Evolutionary conservation across 2,888 invertebrate genomes (phyloP).

Genomic region (Chelonus formosanus): DNA sequence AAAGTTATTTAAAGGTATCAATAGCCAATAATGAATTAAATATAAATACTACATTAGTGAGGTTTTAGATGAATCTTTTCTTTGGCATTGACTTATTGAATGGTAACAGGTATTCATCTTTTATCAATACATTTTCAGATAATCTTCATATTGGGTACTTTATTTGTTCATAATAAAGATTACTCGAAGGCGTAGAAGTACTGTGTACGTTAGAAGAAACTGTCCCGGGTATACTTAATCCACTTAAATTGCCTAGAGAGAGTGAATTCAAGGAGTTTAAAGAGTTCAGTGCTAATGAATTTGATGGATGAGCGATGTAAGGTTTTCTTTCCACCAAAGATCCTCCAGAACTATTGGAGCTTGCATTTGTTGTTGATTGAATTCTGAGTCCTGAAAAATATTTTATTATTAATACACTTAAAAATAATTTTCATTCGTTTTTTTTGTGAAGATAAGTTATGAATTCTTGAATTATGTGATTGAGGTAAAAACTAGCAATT

Average conservation of each 20-base stretch:
- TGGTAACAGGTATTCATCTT: background rate
- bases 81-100: too few relatives aligned
- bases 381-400: constrained; percentile 53
- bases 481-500: too few relatives aligned
- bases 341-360: constrained; percentile 56
- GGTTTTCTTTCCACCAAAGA: constrained; percentile 57
- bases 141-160: constrained; percentile 56
- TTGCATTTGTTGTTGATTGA: constrained; percentile 56
- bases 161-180: constrained; percentile 60
- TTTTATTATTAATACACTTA: constrained; percentile 5
- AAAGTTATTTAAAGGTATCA: too few relatives aligned
- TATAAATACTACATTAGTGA: too few relatives aligned
- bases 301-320: constrained; percentile 50
- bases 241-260: constrained; percentile 55
- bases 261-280: constrained; percentile 54
- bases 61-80: too few relatives aligned
- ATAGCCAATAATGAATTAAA: too few relatives aligned
- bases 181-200: constrained; percentile 46
- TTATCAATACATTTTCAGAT: constrained; percentile 5
- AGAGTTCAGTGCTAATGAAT: constrained; percentile 53
- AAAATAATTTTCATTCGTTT: too few relatives aligned
- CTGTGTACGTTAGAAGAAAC: constrained; percentile 51
- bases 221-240: constrained; percentile 52
- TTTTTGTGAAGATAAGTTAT: too few relatives aligned
- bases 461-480: too few relatives aligned